These are phyloP conservation scores for Harpegnathos saltator DNA, from an alignment of 1,140 invertebrate genomes.

Conservation along the genomic window DNA sequence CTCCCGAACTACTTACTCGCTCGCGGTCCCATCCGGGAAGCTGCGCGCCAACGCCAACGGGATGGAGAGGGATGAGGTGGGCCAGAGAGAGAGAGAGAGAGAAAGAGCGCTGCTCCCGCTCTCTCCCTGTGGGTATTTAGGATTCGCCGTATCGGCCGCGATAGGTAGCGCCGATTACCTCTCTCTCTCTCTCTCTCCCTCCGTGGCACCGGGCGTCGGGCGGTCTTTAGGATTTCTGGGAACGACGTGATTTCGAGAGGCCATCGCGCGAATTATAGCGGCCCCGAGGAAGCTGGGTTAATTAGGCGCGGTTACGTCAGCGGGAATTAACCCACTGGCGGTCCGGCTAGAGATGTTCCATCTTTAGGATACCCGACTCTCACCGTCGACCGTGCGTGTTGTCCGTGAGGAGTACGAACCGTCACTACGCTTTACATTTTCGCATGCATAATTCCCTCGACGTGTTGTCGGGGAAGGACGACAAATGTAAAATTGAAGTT, in stretches of 20 bases:
- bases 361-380: neutral
- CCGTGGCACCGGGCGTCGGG: neutral
- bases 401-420: neutral
- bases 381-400: neutral
- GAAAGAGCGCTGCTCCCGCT: slow-evolving; percentile 36
- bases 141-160: slow-evolving; percentile 36
- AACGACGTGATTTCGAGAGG: slow-evolving; percentile 35
- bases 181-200: slow-evolving; percentile 27
- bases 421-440: neutral
- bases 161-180: slow-evolving; percentile 58
- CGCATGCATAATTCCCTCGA: no score
- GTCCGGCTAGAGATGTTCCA: neutral
- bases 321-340: neutral
- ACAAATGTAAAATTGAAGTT: no score
- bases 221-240: slow-evolving; percentile 8
- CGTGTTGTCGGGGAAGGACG: no score
- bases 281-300: neutral
- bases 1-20: slow-evolving; percentile 73
- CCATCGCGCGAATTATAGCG: slow-evolving; percentile 39
- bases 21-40: slow-evolving; percentile 49
- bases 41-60: no score
- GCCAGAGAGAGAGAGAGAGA: no score
- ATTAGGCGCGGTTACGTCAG: slow-evolving; percentile 1
- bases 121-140: neutral
- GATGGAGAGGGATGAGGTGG: no score